Evolutionary conservation across 2,797 vertebrate genomes (phyloP), one percentile per base, ranked within the genome.

Genomic region (Danio albolineatus): DNA sequence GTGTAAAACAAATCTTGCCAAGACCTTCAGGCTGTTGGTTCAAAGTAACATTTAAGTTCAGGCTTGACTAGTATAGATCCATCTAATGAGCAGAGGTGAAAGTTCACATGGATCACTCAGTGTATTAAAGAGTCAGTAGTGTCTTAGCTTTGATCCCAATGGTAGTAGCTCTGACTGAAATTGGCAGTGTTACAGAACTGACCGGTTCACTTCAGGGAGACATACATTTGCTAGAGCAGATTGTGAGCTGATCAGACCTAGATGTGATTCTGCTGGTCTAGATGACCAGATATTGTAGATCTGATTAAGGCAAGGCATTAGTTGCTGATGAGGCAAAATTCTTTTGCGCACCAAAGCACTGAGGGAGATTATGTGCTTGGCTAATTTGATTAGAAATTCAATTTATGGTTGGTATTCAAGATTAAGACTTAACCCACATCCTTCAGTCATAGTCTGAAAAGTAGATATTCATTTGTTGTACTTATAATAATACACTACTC

Each of bases 31-130:
- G 6, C 21, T 10, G 44, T 28, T 49, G 44, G 72, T 74, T 60
- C 43, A 74, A 36, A 74, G 72, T 61, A 56, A 61, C 43, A 61
- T 60, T 49, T 17, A 17, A 74, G 44, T 61, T 61, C 43, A 74
- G 72, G 7, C 72, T 49, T 8, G 16, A 46, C 43, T 60, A 74
- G 21, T 61, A 61, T 74, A 74, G 44, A 61, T 38, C 28, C 57
- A 74, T 74, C 43, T 49, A 60, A 48, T 39, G 72, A 74, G 44
- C 44, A 7, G 10, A 74, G 57, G 72, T 48, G 16, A 61, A 74
- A 44, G 57, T 49, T 74, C 57, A 74, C 6, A 49, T 38, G 72
- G n/a, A 61, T 74, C 72, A 49, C 43, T 61, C 21, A 8, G 16
- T 74, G 43, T 49, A 61, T 74, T 61, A 61, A 60, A 16, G 44